Evolutionary conservation across 30 jellyfish, hydroid and myxozoan genomes (phyloP), one percentile per base, ranked within the genome.

Genomic region (Pelagia noctiluca): DNA sequence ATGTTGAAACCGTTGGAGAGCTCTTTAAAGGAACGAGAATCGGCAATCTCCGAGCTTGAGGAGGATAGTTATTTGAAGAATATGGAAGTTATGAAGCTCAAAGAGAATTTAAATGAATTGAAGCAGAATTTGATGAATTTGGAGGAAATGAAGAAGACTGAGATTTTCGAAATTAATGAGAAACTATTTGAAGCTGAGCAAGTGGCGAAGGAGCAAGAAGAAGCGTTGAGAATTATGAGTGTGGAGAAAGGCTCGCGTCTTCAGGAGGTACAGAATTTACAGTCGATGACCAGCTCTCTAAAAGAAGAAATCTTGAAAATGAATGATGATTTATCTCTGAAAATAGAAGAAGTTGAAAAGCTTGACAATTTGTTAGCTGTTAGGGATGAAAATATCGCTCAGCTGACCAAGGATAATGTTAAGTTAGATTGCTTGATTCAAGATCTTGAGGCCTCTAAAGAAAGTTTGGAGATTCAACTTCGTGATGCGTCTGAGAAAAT

Each of bases 101-200:
- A 23, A 32, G 82, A 65, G 31, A 61, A 63, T 50, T 2, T 80
- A 13, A 47, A 18, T 13, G 75, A 80, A 47, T 57, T 80, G 33
- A 78, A 64, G 63, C 82, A 80, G 11, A 68, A 57, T 64, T 34
- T 78, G 23, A 48, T 0, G 0, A 26, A 19, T n/a, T 13, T 80
- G 0, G 29, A 49, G 25, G 90, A 80, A 26, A 48, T 37, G 75
- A 80, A 83, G 13, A 49, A 65, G n/a, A 28, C 46, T 16, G 94
- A 71, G 35, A 11, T 84, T 21, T 62, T 12, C 61, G 80, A 76
- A n/a, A 80, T 46, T 8, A 42, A 60, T 71, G 94, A 84, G 36
- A 84, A 57, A 23, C 23, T 63, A 3, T 7, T 63, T 21, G 50
- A 30, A 28, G 76, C 19, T 28, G 50, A 28, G 5, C 76, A 63